Percentiles rank a stretch among this genome's conserved stretches.
phyloP scores from a whole-genome alignment of 1,140 invertebrate species.

The Drosophila miranda region DNA sequence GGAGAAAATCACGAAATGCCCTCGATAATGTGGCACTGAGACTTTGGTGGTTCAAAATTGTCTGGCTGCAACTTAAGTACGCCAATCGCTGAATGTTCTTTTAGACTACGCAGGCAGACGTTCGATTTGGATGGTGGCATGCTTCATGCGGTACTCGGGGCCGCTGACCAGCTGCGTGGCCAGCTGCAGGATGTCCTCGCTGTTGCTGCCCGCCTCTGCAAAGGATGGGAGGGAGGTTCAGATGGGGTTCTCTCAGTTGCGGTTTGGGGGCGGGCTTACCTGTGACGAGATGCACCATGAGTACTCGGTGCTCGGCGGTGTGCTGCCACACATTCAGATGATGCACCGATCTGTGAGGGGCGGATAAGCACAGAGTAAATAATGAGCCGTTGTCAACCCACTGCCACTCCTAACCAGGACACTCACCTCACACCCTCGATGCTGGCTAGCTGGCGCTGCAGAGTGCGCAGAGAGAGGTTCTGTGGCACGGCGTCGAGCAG shows the following conservation, averaged over 20 bases:
- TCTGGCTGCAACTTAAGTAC: conserved; percentile 27
- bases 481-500: conserved; percentile 91
- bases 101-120: conserved; percentile 40
- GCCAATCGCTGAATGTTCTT: conserved; percentile 15
- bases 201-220: conserved; percentile 83
- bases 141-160: conserved; percentile 84
- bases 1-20: conserved; percentile 48
- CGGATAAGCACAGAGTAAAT: too few species aligned
- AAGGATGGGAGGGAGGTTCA: not conserved
- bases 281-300: conserved; percentile 89
- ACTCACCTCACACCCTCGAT: conserved; percentile 86
- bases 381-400: too few species aligned
- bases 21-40: conserved; percentile 26
- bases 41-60: conserved; percentile 48
- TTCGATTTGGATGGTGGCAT: conserved; percentile 86
- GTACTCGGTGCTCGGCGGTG: conserved; percentile 87
- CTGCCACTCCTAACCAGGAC: conserved; percentile 1
- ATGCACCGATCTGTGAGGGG: conserved; percentile 85
- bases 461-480: conserved; percentile 82
- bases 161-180: conserved; percentile 83
- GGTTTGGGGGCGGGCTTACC: conserved; percentile 83
- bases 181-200: conserved; percentile 83
- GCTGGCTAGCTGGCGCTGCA: conserved; percentile 84
- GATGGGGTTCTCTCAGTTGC: not conserved
- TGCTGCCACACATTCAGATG: conserved; percentile 92